Conservation (phyloP, 2,797 vertebrate species). For the Pampus argenteus region DNA sequence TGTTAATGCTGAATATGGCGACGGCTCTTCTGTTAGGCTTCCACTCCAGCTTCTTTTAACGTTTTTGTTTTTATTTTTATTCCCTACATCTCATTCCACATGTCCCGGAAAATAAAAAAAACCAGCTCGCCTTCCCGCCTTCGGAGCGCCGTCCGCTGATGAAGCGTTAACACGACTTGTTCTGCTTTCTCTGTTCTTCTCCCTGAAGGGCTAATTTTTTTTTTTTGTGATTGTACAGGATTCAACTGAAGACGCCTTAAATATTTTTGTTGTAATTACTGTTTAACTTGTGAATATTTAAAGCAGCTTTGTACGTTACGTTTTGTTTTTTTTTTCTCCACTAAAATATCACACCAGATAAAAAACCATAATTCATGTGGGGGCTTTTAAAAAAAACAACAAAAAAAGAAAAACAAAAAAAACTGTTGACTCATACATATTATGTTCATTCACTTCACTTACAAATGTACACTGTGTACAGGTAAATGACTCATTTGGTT, state of each 20-base stretch:
- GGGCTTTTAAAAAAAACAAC: no score
- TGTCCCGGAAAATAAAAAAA: constrained; percentile 26
- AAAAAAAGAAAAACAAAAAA: no score
- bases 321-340: constrained; percentile 56
- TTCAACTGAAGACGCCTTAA: constrained; percentile 78
- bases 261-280: constrained; percentile 78
- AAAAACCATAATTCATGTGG: no score
- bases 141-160: constrained; percentile 59
- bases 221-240: constrained; percentile 84
- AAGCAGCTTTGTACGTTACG: constrained; percentile 69
- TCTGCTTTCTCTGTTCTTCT: constrained; percentile 85
- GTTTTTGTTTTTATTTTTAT: background rate
- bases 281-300: constrained; percentile 76
- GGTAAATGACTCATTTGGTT: constrained; percentile 50
- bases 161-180: constrained; percentile 71
- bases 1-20: constrained; percentile 71
- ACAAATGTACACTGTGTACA: constrained; percentile 51
- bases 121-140: constrained; percentile 18
- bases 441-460: constrained; percentile 38
- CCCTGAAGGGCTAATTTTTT: constrained; percentile 86
- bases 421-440: constrained; percentile 47
- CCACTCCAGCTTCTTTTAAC: constrained; percentile 13
- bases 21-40: constrained; percentile 44
- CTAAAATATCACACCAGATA: constrained; percentile 53
- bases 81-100: constrained; percentile 27